Percentiles rank a stretch among this genome's conserved stretches.
These are phyloP conservation scores for Sisyra terminalis DNA, from an alignment of 2,888 invertebrate genomes.

Conservation along the genomic window DNA sequence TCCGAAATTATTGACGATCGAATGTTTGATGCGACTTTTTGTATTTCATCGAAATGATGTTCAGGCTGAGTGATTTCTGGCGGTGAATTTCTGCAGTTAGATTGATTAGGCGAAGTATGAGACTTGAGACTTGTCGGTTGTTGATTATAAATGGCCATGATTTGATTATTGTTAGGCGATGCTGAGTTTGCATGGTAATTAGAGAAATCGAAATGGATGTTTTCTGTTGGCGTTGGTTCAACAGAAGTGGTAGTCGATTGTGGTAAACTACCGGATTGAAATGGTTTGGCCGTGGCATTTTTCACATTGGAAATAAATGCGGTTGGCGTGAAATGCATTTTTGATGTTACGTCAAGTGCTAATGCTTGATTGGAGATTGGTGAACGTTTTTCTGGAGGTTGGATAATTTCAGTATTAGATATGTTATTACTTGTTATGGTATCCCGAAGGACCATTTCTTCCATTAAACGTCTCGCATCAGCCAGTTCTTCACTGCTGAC, in stretches of 20 bases:
- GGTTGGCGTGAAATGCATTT: conserved; percentile 12
- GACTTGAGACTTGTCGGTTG: neutral
- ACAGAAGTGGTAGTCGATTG: conserved; percentile 21
- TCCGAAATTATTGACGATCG: neutral
- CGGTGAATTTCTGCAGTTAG: no score
- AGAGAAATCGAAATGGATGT: conserved; percentile 14
- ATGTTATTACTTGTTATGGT: conserved; percentile 15
- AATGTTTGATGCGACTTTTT: neutral
- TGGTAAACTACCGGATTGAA: conserved; percentile 13
- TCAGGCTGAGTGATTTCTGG: no score
- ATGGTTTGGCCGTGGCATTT: conserved; percentile 26
- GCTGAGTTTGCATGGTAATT: neutral
- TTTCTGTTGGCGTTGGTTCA: conserved; percentile 23
- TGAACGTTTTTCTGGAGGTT: conserved; percentile 13
- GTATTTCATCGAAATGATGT: neutral
- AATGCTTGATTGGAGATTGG: no score
- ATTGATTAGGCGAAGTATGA: neutral
- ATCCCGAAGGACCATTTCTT: conserved; percentile 37
- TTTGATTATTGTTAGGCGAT: neutral
- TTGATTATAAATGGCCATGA: neutral
- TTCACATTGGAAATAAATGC: no score
- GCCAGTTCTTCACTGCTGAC: conserved; percentile 68
- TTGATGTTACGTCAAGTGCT: no score
- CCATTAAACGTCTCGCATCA: conserved; percentile 58
- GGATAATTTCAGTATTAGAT: conserved; percentile 12